Conservation (phyloP, 2,797 vertebrate species). For the Tiaroga cobitis region DNA sequence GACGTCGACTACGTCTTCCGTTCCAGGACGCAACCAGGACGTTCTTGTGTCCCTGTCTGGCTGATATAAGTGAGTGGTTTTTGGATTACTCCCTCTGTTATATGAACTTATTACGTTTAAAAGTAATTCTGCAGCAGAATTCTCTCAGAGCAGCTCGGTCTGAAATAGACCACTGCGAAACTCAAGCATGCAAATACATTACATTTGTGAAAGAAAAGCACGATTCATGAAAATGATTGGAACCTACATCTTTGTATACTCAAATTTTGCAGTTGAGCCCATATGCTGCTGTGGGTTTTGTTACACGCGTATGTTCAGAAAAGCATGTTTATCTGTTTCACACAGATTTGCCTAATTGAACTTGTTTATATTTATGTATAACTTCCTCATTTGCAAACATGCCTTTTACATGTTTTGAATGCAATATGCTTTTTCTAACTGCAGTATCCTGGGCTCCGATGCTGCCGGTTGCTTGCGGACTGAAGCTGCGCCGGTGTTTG, state of each 20-base stretch:
- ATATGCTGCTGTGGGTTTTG: slow-evolving; percentile 20
- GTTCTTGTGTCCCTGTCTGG: slow-evolving; percentile 29
- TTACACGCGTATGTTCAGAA: not conserved
- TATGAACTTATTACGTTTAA: slow-evolving; percentile 14
- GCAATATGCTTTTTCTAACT: not conserved
- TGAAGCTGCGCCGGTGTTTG: slow-evolving; percentile 47
- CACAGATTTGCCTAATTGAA: not conserved
- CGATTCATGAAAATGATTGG: slow-evolving; percentile 38
- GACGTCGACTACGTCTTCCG: no score
- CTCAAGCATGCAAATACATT: slow-evolving; percentile 33
- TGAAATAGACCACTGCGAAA: slow-evolving; percentile 22
- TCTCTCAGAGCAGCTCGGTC: slow-evolving; percentile 10
- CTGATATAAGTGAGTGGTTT: slow-evolving; percentile 42
- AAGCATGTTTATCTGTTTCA: slow-evolving; percentile 19
- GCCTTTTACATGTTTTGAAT: slow-evolving; percentile 50
- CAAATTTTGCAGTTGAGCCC: slow-evolving; percentile 21
- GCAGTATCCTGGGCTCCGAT: slow-evolving; percentile 49
- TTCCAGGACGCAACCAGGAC: no score
- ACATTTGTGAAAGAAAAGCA: slow-evolving; percentile 33
- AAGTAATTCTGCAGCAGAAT: slow-evolving; percentile 14
- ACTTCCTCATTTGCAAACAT: slow-evolving; percentile 37
- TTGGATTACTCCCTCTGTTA: not conserved
- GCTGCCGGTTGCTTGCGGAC: slow-evolving; percentile 42
- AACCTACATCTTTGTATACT: slow-evolving; percentile 42
- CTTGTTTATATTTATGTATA: slow-evolving; percentile 30